Base-by-base conservation (phyloP, 2,888 invertebrate species). In the Caenorhabditis macrosperma region DNA sequence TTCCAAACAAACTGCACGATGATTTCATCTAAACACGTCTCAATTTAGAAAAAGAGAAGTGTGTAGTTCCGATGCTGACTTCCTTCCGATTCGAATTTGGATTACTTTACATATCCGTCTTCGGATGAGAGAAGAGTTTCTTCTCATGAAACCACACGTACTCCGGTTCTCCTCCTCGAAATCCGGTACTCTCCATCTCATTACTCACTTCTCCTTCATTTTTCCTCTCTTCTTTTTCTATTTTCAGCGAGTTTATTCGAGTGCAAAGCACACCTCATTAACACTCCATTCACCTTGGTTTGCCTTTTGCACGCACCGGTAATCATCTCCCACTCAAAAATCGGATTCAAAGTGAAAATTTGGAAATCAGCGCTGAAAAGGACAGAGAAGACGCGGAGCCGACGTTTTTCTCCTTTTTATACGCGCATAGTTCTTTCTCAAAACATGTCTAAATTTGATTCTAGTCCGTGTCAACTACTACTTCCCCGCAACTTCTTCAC, bases 21-120 rank as follows among this genome's bases (percentile, higher is more conserved):
- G 68, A 68, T 68, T 68, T 68, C 68, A 68, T 59, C 15, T 15
- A 66, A 9, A 57, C 22, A 17, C 38, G n/a, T 22, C 66, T 55
- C 6, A 2, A 38, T 57, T 57, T 48, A 57, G 55, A 44, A 67
- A 35, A 2, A 3, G 9, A 52, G 22, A 38, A 54, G 44, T 59
- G 38, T 28, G 60, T 38, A 24, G 28, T 28, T 28, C 26, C 26
- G 10, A 10, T 5, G 20, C 30, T 30, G 20, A 30, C 54, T 24
- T 44, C 54, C 33, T 71, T 71, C 71, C 71, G 71, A 71, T 71
- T 44, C 20, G 41, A 46, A 55, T 71, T 46, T 54, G 52, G 30
- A 38, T 52, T 35, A 52, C 38, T 48, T 60, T 68, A 50, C 22
- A 52, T 68, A 50, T n/a, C 28, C n/a, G 22, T 22, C 20, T 52